Base-by-base conservation (phyloP, 2,888 invertebrate genomes). In the Punctoribates punctum region DNA sequence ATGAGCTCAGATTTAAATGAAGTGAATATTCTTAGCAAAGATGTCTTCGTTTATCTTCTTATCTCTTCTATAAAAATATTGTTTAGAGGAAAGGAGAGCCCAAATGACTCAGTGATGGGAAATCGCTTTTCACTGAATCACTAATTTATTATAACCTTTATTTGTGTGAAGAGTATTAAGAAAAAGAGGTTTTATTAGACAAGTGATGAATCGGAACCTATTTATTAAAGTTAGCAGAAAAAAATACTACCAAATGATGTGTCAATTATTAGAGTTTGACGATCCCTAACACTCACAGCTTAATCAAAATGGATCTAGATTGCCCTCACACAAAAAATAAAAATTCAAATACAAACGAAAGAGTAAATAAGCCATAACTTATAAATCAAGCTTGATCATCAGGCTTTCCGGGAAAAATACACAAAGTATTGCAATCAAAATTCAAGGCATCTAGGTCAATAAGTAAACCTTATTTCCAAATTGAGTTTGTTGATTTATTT, bases 51-150 rank as follows among this genome's bases (percentile, higher is more conserved):
- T n/a, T 51, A 2, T 25, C 2, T 11, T 57, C 11, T 25, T 23
- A 20, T 57, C 57, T 57, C 23, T 8, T 25, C 3, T 54, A 5
- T 23, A 25, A 23, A 57, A 4, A 23, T 23, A 13, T 23, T 23
- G 34, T 34, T 34, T 25, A 13, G 17, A 57, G 13, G 8, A 11
- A 23, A 57, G 25, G 13, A 25, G 4, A 57, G 23, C 23, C 4
- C n/a, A 57, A 57, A 57, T 25, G 57, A 57, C 57, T 57, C 57
- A 57, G 23, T 57, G 57, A 57, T 57, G 57, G n/a, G 57, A 57
- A 57, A 57, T 57, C 57, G 57, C 8, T 57, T 57, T 57, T 13
- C 57, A 9, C 25, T 57, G 25, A 57, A 57, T 57, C 23, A 57
- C 13, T 57, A 23, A 57, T 57, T 57, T 51, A 23, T 57, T 57